phyloP scores from a whole-genome alignment of 2,113 vertebrate genomes.

The Kryptolebias marmoratus region DNA sequence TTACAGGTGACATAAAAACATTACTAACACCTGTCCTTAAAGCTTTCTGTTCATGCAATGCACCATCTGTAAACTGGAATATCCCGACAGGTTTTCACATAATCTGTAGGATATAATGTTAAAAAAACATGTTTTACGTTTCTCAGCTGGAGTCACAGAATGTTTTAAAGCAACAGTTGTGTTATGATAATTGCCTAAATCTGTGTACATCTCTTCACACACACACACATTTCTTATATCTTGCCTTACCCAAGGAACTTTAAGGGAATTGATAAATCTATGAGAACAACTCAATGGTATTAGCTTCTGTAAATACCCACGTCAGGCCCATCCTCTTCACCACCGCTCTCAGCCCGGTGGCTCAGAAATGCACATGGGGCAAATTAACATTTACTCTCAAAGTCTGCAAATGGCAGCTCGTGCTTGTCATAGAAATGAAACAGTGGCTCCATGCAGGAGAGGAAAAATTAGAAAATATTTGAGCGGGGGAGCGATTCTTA shows the following conservation, averaged over 20 bases:
- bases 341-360: slow-evolving; percentile 61
- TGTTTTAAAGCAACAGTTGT: slow-evolving; percentile 44
- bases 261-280: slow-evolving; percentile 66
- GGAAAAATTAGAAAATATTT: slow-evolving; percentile 70
- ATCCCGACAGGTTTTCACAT: slow-evolving; percentile 31
- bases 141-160: slow-evolving; percentile 31
- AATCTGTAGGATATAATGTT: slow-evolving; percentile 24
- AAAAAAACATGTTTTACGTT: slow-evolving; percentile 1
- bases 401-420: slow-evolving; percentile 81
- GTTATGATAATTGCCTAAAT: slow-evolving; percentile 34
- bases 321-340: slow-evolving; percentile 57
- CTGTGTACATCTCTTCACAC: neutral
- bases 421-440: slow-evolving; percentile 78
- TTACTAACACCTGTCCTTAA: slow-evolving; percentile 30
- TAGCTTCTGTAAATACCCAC: slow-evolving; percentile 81
- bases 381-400: slow-evolving; percentile 82
- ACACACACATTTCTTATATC: slow-evolving; percentile 20
- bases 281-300: slow-evolving; percentile 82
- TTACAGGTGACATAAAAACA: slow-evolving; percentile 17
- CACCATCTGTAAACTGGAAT: slow-evolving; percentile 21
- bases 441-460: slow-evolving; percentile 46
- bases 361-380: slow-evolving; percentile 71
- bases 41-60: neutral
- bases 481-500: slow-evolving; percentile 67
- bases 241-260: slow-evolving; percentile 46